Evolutionary conservation across 1,140 invertebrate genomes (phyloP), one percentile per base, ranked within the genome.

Genomic region (Caenorhabditis latens): DNA sequence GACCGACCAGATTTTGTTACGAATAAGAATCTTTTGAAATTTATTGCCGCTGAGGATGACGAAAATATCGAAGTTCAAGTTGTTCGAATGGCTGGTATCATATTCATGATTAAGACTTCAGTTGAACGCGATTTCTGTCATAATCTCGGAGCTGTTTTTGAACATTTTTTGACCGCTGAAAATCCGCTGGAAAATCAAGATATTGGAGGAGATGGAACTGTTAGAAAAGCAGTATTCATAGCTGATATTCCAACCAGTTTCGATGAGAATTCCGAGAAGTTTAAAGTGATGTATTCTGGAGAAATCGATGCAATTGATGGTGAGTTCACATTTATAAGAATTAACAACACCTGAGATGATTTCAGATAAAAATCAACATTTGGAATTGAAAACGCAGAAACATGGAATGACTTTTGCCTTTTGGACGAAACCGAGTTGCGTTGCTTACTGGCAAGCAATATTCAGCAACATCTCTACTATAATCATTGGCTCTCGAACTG

Each of bases 281-380:
- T 4, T 4, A 42, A 46, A 43, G 65, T 67, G 32, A 13, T 67
- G 65, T 67, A 67, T 43, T 67, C 63, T 43, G 63, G 63, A 14
- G 32, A 43, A 43, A 43, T 67, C 16, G 63, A 42, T 67, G 65
- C 65, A 24, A 67, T 67, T 43, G 65, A 67, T 63, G 58, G 58
- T 63, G 8, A 9, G n/a, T 32, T 32, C 14, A 19, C 6, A n/a
- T 7, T 16, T 58, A 16, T n/a, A 7, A 7, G 0, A 16, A 58
- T n/a, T n/a, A 58, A n/a, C 13, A 58, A 1, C 9, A 2, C 14
- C 50, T 16, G 8, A 16, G 9, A 11, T 11, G 14, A 50, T 71
- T 71, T 43, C 14, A 71, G 65, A 71, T 43, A 24, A 43, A 4
- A 6, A 4, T 8, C 6, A 71, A 16, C 65, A 71, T 14, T 46